These are phyloP conservation scores for Oreochromis niloticus DNA, from an alignment of 2,113 vertebrate genomes.

Conservation along the genomic window DNA sequence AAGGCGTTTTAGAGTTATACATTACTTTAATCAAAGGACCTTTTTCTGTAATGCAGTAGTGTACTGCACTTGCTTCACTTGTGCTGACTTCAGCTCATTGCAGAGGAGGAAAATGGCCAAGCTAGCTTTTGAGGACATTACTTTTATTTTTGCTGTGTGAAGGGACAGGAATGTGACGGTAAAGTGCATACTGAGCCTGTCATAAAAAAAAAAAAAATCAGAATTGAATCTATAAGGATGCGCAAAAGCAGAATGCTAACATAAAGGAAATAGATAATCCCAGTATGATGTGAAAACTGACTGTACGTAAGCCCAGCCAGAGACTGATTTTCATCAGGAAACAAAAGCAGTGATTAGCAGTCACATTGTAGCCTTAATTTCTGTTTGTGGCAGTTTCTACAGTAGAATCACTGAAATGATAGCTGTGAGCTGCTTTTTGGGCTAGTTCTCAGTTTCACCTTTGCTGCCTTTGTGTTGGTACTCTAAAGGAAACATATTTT, in stretches of 20 bases:
- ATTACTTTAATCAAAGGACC: background rate
- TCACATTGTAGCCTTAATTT: background rate
- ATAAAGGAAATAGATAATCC: background rate
- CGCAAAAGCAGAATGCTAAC: background rate
- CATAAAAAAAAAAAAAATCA: background rate
- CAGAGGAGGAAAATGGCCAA: background rate
- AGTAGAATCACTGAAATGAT: background rate
- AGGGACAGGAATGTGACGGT: background rate
- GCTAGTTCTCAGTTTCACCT: background rate
- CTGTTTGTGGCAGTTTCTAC: background rate
- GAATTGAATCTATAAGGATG: background rate
- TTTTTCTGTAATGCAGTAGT: background rate
- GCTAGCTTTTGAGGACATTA: background rate
- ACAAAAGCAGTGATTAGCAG: background rate
- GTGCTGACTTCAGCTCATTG: background rate
- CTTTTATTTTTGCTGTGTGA: background rate
- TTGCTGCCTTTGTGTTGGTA: background rate
- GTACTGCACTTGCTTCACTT: accelerated
- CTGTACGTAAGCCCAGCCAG: background rate
- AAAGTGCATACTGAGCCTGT: background rate
- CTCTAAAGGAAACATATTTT: background rate
- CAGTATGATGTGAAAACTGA: background rate
- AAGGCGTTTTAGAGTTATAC: background rate
- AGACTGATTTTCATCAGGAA: background rate
- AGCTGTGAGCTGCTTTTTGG: background rate